phyloP scores from a whole-genome alignment of 1,140 invertebrate genomes.

The Ceratoteleas bidentatus region DNA sequence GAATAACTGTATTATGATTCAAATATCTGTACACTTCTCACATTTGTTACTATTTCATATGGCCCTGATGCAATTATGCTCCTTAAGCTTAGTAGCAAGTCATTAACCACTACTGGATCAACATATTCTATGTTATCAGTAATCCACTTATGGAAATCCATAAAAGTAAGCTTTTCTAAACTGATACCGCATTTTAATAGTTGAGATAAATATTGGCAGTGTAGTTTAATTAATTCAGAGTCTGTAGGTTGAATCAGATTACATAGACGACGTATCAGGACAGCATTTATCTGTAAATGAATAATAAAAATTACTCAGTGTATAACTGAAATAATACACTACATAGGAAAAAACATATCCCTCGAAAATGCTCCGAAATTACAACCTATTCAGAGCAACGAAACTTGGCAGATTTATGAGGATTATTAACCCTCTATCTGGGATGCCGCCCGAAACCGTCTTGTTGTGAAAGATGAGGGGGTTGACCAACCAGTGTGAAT shows the following conservation, averaged over 20 bases:
- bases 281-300: constrained; percentile 73
- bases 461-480: no score
- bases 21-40: constrained; percentile 23
- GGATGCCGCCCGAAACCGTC: no score
- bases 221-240: constrained; percentile 75
- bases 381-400: no score
- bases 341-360: no score
- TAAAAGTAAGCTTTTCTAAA: constrained; percentile 74
- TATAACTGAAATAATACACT: no score
- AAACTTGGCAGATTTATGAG: no score
- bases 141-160: constrained; percentile 75
- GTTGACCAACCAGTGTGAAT: no score
- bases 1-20: no score
- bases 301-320: no score
- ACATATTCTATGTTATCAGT: constrained; percentile 71
- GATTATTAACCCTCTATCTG: no score
- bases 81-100: constrained; percentile 70
- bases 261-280: constrained; percentile 79
- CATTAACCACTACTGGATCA: constrained; percentile 48
- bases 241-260: constrained; percentile 74
- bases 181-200: constrained; percentile 72
- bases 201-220: constrained; percentile 77
- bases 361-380: no score
- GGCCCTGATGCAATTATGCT: constrained; percentile 33
- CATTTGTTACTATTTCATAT: constrained; percentile 25